Evolutionary conservation across 2,888 invertebrate genomes (phyloP).

Genomic region (Nasonovia ribisnigri): DNA sequence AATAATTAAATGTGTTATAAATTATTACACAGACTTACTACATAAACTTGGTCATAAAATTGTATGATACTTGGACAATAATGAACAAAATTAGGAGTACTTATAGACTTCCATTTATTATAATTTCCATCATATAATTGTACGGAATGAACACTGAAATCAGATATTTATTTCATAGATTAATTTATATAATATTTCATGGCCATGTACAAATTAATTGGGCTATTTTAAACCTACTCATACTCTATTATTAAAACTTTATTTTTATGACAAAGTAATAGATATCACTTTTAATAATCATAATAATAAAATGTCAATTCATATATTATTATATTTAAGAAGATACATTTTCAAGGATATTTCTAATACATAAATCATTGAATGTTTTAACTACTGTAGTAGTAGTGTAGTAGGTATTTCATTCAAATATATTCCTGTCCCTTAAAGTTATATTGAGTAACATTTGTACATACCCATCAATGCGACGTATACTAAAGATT

Average conservation of each 20-base stretch:
- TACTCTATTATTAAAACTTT: neutral
- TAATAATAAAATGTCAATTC: no score
- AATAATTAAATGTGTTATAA: no score
- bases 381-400: neutral
- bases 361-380: neutral
- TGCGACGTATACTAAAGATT: neutral
- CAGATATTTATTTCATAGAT: neutral
- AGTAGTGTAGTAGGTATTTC: no score
- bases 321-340: neutral
- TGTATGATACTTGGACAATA: neutral
- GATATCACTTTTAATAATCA: no score
- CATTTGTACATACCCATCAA: no score
- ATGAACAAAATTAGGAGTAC: neutral
- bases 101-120: neutral
- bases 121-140: neutral
- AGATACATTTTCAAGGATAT: neutral
- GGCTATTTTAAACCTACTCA: neutral
- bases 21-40: neutral
- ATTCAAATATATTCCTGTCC: neutral
- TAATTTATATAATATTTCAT: neutral
- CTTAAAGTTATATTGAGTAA: neutral
- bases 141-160: neutral
- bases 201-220: neutral
- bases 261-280: neutral
- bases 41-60: neutral